These are phyloP conservation scores for Connochaetes taurinus DNA, from an alignment of 2,113 vertebrate genomes.

Conservation along the genomic window DNA sequence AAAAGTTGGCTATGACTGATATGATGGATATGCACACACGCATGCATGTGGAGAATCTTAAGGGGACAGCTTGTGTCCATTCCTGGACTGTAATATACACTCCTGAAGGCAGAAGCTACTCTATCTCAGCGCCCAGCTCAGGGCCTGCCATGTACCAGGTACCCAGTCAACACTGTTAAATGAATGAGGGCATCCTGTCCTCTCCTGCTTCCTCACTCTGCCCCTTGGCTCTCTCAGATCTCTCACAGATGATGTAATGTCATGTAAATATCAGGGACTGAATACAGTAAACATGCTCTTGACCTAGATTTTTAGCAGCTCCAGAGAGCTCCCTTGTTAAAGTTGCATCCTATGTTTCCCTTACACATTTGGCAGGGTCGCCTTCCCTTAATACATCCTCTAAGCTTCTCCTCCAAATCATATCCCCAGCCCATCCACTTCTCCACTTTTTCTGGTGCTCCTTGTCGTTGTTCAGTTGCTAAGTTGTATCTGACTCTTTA, in stretches of 20 bases:
- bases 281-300: background rate
- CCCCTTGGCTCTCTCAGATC: background rate
- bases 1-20: background rate
- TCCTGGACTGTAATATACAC: background rate
- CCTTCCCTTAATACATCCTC: background rate
- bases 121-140: background rate
- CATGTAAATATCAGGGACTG: background rate
- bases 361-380: background rate
- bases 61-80: background rate
- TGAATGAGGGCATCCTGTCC: background rate
- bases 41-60: background rate
- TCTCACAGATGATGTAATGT: background rate
- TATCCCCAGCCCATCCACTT: background rate
- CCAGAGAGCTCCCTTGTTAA: background rate
- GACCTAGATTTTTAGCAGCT: background rate
- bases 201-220: background rate
- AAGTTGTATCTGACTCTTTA: background rate
- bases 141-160: background rate
- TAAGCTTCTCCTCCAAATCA: background rate
- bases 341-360: background rate
- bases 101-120: background rate
- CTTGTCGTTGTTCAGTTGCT: background rate
- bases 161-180: background rate
- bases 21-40: accelerated
- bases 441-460: background rate